A percentile compares a stretch with the other conserved stretches of the same genome.
phyloP scores from a whole-genome alignment of 2,113 vertebrate genomes.

The Seriola dumerili region DNA sequence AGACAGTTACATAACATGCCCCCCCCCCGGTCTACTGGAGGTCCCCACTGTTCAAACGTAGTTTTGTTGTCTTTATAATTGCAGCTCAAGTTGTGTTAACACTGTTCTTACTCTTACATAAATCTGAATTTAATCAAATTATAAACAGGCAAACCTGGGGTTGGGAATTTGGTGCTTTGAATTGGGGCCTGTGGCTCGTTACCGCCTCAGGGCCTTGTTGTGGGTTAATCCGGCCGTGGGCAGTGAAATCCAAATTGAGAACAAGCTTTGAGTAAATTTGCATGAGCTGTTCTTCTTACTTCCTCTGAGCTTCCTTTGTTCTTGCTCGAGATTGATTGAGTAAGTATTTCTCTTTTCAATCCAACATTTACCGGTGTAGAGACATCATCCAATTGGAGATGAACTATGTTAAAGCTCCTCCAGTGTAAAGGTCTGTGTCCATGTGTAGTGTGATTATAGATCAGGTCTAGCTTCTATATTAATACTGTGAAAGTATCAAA shows the following conservation, averaged over 20 bases:
- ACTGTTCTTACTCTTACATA: neutral
- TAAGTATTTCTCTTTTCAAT: neutral
- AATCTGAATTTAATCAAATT: neutral
- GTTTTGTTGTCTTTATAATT: neutral
- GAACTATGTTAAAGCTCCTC: neutral
- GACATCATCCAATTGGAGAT: neutral
- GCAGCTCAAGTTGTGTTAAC: neutral
- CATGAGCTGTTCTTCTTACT: neutral
- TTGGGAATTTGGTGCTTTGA: neutral
- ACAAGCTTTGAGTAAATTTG: neutral
- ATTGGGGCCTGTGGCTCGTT: neutral
- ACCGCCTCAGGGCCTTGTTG: neutral
- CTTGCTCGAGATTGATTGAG: neutral
- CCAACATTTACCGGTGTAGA: neutral
- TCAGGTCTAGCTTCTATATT: too few relatives aligned
- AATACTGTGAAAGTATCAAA: too few relatives aligned
- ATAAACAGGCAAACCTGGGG: neutral
- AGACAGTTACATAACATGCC: too few relatives aligned
- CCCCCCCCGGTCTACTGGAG: too few relatives aligned
- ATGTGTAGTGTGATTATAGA: too few relatives aligned
- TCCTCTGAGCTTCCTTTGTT: neutral
- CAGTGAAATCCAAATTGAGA: neutral
- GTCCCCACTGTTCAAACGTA: neutral
- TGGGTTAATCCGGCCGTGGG: neutral
- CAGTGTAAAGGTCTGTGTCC: too few relatives aligned